phyloP scores from a whole-genome alignment of 2,888 invertebrate genomes.

The Megalurothrips usitatus region DNA sequence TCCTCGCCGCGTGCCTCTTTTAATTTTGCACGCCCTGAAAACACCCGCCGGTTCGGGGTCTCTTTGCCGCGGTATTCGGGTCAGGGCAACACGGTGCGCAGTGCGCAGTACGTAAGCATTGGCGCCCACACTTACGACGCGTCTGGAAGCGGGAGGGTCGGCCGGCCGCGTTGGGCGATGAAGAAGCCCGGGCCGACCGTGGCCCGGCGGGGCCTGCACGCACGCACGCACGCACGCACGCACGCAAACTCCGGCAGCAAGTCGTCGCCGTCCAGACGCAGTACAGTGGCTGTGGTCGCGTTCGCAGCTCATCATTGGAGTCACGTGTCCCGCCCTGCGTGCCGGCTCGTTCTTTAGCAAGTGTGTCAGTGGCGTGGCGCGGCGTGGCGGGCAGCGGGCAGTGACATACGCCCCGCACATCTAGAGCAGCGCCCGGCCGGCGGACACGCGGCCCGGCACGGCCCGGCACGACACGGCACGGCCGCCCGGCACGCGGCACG shows the following conservation, averaged over 20 bases:
- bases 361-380: constrained; percentile 12
- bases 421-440: background rate
- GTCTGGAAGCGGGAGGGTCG: background rate
- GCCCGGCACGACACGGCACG: background rate
- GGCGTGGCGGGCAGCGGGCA: background rate
- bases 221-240: background rate
- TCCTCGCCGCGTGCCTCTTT: background rate
- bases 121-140: no score
- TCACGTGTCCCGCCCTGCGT: background rate
- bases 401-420: constrained; percentile 19
- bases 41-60: background rate
- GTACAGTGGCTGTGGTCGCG: background rate
- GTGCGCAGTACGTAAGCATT: background rate
- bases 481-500: background rate
- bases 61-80: background rate
- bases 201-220: background rate
- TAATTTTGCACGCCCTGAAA: background rate
- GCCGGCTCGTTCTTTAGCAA: background rate
- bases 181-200: background rate
- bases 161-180: background rate
- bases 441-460: background rate
- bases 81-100: background rate
- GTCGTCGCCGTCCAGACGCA: background rate
- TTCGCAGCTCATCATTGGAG: background rate
- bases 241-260: background rate